A percentile compares a stretch with the other conserved stretches of the same genome.
These are phyloP conservation scores for Meloe dianella DNA, from an alignment of 2,888 invertebrate genomes.

Conservation along the genomic window DNA sequence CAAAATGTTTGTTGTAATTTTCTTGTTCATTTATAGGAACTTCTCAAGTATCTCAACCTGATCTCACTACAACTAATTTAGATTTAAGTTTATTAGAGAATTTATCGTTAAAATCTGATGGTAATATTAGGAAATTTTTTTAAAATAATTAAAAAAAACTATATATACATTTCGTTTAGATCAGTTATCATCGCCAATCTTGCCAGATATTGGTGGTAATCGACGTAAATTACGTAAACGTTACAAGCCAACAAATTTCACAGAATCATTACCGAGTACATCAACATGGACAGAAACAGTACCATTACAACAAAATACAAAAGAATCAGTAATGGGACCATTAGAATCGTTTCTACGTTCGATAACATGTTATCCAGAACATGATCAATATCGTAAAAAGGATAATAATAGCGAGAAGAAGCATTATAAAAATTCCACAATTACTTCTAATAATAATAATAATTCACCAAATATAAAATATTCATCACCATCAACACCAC, in stretches of 20 bases:
- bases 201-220: slow-evolving; percentile 17
- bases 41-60: slow-evolving; percentile 38
- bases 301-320: slow-evolving; percentile 46
- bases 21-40: neutral
- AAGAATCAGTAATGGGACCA: slow-evolving; percentile 55
- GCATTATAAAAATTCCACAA: slow-evolving; percentile 24
- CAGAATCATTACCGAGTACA: slow-evolving; percentile 25
- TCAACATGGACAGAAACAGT: slow-evolving; percentile 50
- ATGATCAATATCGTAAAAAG: slow-evolving; percentile 47
- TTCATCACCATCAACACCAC: slow-evolving; percentile 42
- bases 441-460: slow-evolving; percentile 16
- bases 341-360: slow-evolving; percentile 56
- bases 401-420: slow-evolving; percentile 34
- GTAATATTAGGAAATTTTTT: slow-evolving; percentile 24
- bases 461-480: slow-evolving; percentile 20
- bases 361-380: slow-evolving; percentile 55
- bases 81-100: slow-evolving; percentile 42
- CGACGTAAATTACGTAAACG: slow-evolving; percentile 43
- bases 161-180: too few species aligned
- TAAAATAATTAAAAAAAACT: too few species aligned
- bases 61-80: slow-evolving; percentile 48
- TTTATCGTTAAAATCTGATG: slow-evolving; percentile 36
- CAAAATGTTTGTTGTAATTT: neutral
- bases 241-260: slow-evolving; percentile 29
- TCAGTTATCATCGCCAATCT: slow-evolving; percentile 22